phyloP scores from a whole-genome alignment of 2,888 invertebrate genomes.

The Spisula subtruncata region DNA sequence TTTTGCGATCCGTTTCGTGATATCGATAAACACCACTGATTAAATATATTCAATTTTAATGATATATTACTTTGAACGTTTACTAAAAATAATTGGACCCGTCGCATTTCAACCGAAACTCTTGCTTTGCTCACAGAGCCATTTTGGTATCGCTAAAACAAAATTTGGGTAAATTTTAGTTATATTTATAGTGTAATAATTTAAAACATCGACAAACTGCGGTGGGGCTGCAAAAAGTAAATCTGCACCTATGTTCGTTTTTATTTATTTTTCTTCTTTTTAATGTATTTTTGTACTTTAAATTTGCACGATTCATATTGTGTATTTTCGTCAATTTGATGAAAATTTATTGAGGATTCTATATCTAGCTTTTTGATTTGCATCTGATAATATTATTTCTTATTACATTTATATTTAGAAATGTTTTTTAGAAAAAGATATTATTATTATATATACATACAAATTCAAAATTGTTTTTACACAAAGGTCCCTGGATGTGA shows the following conservation, averaged over 20 bases:
- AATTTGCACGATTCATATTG: constrained; percentile 8
- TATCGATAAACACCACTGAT: background rate
- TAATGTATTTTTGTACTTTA: background rate
- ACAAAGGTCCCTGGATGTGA: too few species aligned
- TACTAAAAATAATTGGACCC: background rate
- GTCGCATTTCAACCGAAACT: background rate
- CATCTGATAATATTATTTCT: too few species aligned
- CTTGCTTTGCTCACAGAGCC: background rate
- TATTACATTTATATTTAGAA: too few species aligned
- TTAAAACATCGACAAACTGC: background rate
- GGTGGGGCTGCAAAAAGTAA: constrained; percentile 56
- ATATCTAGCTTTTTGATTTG: too few species aligned
- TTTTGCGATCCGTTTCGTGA: background rate
- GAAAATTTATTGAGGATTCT: background rate
- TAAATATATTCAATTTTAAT: background rate
- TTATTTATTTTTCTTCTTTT: constrained; percentile 33
- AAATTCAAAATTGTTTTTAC: too few species aligned
- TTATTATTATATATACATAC: too few species aligned
- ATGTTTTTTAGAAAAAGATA: too few species aligned
- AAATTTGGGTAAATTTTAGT: background rate
- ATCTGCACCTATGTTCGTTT: constrained; percentile 46
- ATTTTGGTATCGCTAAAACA: background rate
- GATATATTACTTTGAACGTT: background rate
- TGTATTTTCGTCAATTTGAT: background rate
- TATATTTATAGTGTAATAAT: background rate